Percentiles rank a stretch among this genome's conserved stretches.
Evolutionary conservation across 2,797 vertebrate species (phyloP).

Genomic region (Sebastes wilsoni): DNA sequence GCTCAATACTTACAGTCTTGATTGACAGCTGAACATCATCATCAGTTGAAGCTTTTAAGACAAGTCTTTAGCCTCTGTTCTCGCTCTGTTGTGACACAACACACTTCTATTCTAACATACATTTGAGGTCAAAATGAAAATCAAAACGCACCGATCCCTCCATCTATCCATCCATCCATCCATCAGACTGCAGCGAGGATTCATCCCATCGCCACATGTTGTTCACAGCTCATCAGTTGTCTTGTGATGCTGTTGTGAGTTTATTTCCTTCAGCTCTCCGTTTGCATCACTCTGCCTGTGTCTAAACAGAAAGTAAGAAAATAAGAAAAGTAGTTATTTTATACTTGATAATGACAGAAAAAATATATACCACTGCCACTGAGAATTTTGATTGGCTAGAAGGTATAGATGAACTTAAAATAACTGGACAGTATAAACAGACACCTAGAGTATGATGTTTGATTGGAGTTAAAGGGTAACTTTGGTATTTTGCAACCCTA

Average conservation of each 20-base stretch:
- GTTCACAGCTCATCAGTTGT: background rate
- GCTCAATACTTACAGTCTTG: background rate
- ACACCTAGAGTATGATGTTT: background rate
- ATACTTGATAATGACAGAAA: background rate
- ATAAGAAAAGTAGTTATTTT: background rate
- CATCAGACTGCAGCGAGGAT: background rate
- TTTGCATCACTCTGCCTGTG: constrained; percentile 6
- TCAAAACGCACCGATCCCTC: background rate
- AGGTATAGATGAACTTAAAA: background rate
- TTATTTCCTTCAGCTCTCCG: constrained; percentile 1
- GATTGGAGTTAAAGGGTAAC: background rate
- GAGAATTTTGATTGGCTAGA: no score
- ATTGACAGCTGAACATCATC: constrained; percentile 10
- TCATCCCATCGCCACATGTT: background rate
- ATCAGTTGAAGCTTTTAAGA: background rate
- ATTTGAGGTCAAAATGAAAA: background rate
- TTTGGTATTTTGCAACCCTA: no score
- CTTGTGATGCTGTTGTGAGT: background rate
- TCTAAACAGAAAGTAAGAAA: constrained; percentile 4
- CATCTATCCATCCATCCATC: background rate
- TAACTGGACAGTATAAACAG: background rate
- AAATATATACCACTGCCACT: background rate
- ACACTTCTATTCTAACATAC: background rate
- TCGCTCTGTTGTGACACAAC: background rate
- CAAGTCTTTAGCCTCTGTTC: background rate